Evolutionary conservation across 2,888 invertebrate species (phyloP), one percentile per base, ranked within the genome.

Genomic region (Lordiphosa andalusiaca): DNA sequence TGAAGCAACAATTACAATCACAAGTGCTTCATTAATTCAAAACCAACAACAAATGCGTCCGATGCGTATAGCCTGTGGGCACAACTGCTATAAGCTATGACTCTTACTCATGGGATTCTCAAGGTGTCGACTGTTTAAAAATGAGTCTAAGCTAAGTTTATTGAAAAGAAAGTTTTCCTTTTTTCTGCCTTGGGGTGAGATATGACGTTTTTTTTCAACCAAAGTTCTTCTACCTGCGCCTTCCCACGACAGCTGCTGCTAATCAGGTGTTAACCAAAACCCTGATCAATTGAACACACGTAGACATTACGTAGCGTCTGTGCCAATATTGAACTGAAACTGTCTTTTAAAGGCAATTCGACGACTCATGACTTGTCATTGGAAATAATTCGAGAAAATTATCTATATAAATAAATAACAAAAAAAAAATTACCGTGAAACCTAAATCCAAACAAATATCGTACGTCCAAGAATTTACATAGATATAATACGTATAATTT

Each of bases 231-330:
- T 30, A 30, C 9, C 30, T 30, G 30, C 33, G n/a, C 30, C 33
- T 33, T 44, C 33, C 33, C 44, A 55, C 50, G 48, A 53, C 48
- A 58, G 40, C 30, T 53, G 40, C 30, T 53, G 60, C 53, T 71
- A 68, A 73, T 73, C 53, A 76, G 63, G 80, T 73, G 78, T 69
- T 76, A 80, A 80, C 77, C 67, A 59, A 25, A 30, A 33, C 21
- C 21, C 41, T 66, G 81, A 76, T 72, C 61, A 72, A 42, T 63
- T 68, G 30, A 57, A 58, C 40, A 57, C 58, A 75, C 65, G 56
- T 35, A 61, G 65, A 63, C 56, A 46, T 64, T 67, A 67, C 74
- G 74, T 69, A 41, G 41, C 48, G 68, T 72, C 75, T 71, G 61
- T 54, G 73, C 65, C 62, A 67, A 67, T 73, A 65, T 70, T 74